phyloP scores from a whole-genome alignment of 2,888 invertebrate genomes.

The Hypselothyrea guttata region DNA sequence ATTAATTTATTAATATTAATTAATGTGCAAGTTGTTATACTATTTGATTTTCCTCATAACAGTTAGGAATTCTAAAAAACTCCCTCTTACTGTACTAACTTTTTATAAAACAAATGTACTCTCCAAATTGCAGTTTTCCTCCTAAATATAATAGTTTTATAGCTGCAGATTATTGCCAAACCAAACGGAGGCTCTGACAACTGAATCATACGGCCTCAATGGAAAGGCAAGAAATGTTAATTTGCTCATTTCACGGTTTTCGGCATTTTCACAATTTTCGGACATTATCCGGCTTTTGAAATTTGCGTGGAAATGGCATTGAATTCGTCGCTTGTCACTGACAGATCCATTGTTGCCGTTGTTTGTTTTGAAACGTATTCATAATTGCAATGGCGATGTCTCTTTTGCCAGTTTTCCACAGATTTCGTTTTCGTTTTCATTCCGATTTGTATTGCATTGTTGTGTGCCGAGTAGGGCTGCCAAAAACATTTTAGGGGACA shows the following conservation, averaged over 20 bases:
- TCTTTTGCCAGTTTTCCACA: slow-evolving; percentile 44
- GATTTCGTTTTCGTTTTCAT: too few species aligned
- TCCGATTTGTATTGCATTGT: slow-evolving; percentile 11
- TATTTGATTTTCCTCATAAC: too few species aligned
- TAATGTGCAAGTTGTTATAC: too few species aligned
- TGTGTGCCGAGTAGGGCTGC: slow-evolving; percentile 10
- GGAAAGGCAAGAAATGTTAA: slow-evolving; percentile 26
- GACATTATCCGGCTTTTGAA: slow-evolving; percentile 45
- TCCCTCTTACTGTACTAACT: too few species aligned
- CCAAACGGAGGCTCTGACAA: neutral
- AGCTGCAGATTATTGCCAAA: too few species aligned
- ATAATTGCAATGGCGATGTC: slow-evolving; percentile 31
- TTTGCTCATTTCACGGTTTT: slow-evolving; percentile 72
- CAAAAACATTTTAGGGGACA: slow-evolving; percentile 35
- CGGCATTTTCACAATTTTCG: slow-evolving; percentile 35
- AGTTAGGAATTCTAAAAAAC: too few species aligned
- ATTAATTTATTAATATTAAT: too few species aligned
- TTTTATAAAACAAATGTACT: too few species aligned
- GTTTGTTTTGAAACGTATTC: slow-evolving; percentile 21
- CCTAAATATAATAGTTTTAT: too few species aligned
- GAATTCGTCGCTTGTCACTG: slow-evolving; percentile 9
- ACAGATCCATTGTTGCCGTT: slow-evolving; percentile 37
- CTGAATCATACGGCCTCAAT: neutral
- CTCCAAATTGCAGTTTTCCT: too few species aligned
- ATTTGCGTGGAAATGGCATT: slow-evolving; percentile 1